phyloP scores from a whole-genome alignment of 2,888 invertebrate genomes.

The Lypha dubia region DNA sequence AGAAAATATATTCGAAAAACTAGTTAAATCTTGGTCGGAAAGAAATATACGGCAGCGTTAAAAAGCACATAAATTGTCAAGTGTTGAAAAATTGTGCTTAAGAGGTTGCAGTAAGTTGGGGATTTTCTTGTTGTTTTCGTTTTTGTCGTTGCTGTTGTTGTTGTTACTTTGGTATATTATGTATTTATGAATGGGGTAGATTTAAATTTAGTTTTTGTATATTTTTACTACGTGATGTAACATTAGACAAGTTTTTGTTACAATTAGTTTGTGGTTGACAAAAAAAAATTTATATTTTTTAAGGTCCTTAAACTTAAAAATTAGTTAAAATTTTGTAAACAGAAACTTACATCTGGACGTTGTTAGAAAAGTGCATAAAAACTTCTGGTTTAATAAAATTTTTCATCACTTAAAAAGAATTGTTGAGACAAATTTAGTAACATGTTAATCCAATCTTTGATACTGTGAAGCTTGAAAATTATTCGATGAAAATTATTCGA shows the following conservation, averaged over 20 bases:
- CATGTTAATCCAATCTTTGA: no score
- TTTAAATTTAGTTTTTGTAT: conserved; percentile 8
- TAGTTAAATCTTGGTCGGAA: conserved; percentile 19
- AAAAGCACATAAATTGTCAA: conserved; percentile 69
- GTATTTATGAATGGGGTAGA: conserved; percentile 23
- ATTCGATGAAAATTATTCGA: no score
- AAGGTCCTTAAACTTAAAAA: no score
- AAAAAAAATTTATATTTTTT: not conserved
- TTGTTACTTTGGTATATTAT: conserved; percentile 1
- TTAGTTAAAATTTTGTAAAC: not conserved
- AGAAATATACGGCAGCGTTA: conserved; percentile 18
- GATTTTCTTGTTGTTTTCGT: conserved; percentile 4
- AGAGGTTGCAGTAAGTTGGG: conserved; percentile 68
- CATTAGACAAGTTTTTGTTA: not conserved
- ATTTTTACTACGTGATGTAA: conserved; percentile 13
- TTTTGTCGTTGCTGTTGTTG: not conserved
- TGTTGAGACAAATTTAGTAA: no score
- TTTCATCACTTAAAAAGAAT: not conserved
- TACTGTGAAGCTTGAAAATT: no score
- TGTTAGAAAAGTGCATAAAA: not conserved
- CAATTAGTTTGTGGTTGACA: conserved; percentile 2
- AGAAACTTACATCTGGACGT: not conserved
- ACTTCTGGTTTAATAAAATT: not conserved
- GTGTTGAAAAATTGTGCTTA: conserved; percentile 64
- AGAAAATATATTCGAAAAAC: conserved; percentile 20